Evolutionary conservation across 1,140 invertebrate genomes (phyloP).

Genomic region (Caerostris darwini): DNA sequence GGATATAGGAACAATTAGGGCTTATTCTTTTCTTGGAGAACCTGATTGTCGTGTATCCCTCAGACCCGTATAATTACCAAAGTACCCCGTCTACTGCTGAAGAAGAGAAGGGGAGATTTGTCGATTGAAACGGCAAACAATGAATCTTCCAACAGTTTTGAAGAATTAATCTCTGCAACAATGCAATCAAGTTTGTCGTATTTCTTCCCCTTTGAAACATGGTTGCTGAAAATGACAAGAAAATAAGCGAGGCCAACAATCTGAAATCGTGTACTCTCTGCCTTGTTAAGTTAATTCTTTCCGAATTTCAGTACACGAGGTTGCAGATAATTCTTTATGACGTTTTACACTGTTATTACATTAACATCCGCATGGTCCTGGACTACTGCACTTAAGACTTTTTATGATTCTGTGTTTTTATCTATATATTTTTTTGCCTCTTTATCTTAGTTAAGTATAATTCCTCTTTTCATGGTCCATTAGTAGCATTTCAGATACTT

Average conservation of each 20-base stretch:
- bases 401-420: background rate
- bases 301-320: constrained; percentile 41
- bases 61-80: constrained; percentile 45
- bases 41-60: background rate
- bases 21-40: constrained; percentile 23
- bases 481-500: background rate
- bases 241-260: constrained; percentile 36
- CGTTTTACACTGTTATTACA: constrained; percentile 51
- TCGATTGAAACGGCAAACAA: constrained; percentile 59
- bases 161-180: constrained; percentile 68
- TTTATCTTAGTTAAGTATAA: background rate
- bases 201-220: constrained; percentile 26
- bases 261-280: constrained; percentile 35
- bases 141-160: constrained; percentile 27
- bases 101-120: constrained; percentile 1
- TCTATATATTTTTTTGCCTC: background rate
- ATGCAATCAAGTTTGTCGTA: constrained; percentile 61
- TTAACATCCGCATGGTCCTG: constrained; percentile 31
- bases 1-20: constrained; percentile 17
- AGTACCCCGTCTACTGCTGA: constrained; percentile 7
- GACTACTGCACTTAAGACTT: background rate
- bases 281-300: constrained; percentile 61
- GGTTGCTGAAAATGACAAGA: constrained; percentile 54
- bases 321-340: constrained; percentile 50
- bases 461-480: constrained; percentile 26